Evolutionary conservation across 2,888 invertebrate genomes (phyloP).

Genomic region (Leucania comma): DNA sequence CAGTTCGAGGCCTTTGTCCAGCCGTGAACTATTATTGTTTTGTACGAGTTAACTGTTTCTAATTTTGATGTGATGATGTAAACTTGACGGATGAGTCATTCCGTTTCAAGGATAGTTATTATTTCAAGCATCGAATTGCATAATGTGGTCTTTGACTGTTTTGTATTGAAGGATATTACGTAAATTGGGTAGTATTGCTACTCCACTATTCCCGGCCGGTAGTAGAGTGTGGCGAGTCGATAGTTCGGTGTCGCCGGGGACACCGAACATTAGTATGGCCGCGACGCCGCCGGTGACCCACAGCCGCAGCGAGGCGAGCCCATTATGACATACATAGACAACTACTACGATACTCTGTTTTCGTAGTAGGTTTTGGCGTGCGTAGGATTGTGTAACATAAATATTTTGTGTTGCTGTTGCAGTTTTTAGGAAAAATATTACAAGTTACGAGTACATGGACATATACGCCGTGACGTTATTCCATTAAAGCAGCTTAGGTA

Average conservation of each 20-base stretch:
- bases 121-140: not conserved
- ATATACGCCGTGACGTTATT: no score
- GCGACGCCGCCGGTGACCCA: slow-evolving; percentile 23
- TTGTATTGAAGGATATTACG: not conserved
- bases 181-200: not conserved
- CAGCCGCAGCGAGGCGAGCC: slow-evolving; percentile 4
- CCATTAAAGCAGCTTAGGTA: no score
- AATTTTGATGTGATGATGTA: slow-evolving; percentile 2
- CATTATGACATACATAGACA: slow-evolving; percentile 11
- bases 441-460: no score
- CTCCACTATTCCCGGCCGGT: not conserved
- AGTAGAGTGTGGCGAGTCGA: not conserved
- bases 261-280: slow-evolving; percentile 44
- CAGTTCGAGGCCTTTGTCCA: not conserved
- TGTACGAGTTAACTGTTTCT: not conserved
- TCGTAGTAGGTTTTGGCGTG: slow-evolving; percentile 31
- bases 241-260: slow-evolving; percentile 8
- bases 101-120: not conserved
- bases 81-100: not conserved
- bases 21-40: slow-evolving; percentile 10
- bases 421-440: no score
- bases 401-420: not conserved
- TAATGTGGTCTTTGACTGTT: not conserved
- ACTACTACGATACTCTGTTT: slow-evolving; percentile 33
- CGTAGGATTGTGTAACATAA: not conserved